Conservation (phyloP, 2,888 invertebrate genomes). For the Tenthredo amoena region DNA sequence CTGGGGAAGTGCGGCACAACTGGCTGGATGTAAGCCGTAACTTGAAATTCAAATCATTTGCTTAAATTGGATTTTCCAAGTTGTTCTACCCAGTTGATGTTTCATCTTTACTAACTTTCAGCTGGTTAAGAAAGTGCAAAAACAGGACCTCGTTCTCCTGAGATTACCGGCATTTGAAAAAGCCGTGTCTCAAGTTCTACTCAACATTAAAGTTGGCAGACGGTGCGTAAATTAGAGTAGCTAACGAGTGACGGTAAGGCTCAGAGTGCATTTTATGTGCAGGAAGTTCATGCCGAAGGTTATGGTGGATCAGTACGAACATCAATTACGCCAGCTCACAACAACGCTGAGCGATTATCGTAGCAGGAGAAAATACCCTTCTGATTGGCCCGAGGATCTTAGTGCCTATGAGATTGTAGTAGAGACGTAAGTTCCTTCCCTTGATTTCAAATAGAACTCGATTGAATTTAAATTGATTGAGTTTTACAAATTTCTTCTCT, state of each 20-base stretch:
- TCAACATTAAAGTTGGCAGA: conserved; percentile 90
- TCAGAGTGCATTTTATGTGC: conserved; percentile 79
- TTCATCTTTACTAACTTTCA: conserved; percentile 75
- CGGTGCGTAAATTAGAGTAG: conserved; percentile 80
- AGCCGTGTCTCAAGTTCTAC: conserved; percentile 90
- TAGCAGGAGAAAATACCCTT: conserved; percentile 84
- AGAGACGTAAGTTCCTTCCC: conserved; percentile 86
- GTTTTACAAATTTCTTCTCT: conserved; percentile 51
- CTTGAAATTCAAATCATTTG: conserved; percentile 15
- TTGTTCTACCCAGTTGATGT: neutral
- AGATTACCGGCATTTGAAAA: conserved; percentile 91
- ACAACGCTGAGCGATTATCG: conserved; percentile 91
- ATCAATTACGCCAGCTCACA: conserved; percentile 89
- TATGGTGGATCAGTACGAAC: conserved; percentile 92
- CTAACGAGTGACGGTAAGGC: conserved; percentile 72
- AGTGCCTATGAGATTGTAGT: conserved; percentile 91
- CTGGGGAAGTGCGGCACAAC: conserved; percentile 95
- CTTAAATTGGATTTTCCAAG: conserved; percentile 17
- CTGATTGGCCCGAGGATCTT: conserved; percentile 86
- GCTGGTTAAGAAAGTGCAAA: conserved; percentile 90
- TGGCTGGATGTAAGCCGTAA: conserved; percentile 91
- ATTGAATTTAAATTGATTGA: neutral
- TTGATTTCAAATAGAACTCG: neutral
- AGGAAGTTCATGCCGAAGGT: conserved; percentile 95
- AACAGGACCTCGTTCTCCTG: conserved; percentile 86